These are phyloP conservation scores for Danio jaintianensis DNA, from an alignment of 2,797 vertebrate species.

Conservation along the genomic window DNA sequence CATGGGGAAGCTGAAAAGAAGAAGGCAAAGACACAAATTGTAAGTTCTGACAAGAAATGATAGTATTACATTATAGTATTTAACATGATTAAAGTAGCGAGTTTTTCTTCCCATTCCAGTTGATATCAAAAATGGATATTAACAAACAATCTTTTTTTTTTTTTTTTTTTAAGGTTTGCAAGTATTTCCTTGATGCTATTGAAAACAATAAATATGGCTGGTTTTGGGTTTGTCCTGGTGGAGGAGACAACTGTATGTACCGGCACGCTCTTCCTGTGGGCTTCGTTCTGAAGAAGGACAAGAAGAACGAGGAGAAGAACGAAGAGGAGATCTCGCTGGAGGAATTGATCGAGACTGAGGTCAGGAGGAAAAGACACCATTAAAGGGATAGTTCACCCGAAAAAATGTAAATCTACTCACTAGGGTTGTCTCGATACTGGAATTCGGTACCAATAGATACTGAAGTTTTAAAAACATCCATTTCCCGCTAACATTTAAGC, in stretches of 20 bases:
- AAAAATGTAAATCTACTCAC: no score
- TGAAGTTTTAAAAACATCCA: no score
- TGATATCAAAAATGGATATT: background rate
- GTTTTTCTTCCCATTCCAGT: background rate
- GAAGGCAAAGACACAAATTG: conserved; percentile 95
- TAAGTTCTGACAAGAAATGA: conserved; percentile 66
- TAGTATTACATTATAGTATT: background rate
- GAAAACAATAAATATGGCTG: conserved; percentile 98
- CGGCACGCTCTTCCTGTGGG: conserved; percentile 94
- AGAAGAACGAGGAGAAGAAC: conserved; percentile 94
- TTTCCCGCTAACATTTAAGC: no score
- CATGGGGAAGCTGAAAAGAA: conserved; percentile 97
- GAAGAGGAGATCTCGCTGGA: conserved; percentile 95
- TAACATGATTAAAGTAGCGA: no score
- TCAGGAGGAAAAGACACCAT: conserved; percentile 58
- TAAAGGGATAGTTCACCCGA: background rate
- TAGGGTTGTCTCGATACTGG: no score
- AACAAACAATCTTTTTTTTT: background rate
- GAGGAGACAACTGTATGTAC: conserved; percentile 93
- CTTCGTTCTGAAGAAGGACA: conserved; percentile 95
- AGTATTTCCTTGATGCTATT: conserved; percentile 95
- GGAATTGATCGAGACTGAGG: conserved; percentile 97
- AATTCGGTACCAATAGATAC: no score
- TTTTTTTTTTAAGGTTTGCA: conserved; percentile 85
- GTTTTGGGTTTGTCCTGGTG: conserved; percentile 96